These are phyloP conservation scores for Datnioides undecimradiatus DNA, from an alignment of 2,113 vertebrate species.

Conservation along the genomic window DNA sequence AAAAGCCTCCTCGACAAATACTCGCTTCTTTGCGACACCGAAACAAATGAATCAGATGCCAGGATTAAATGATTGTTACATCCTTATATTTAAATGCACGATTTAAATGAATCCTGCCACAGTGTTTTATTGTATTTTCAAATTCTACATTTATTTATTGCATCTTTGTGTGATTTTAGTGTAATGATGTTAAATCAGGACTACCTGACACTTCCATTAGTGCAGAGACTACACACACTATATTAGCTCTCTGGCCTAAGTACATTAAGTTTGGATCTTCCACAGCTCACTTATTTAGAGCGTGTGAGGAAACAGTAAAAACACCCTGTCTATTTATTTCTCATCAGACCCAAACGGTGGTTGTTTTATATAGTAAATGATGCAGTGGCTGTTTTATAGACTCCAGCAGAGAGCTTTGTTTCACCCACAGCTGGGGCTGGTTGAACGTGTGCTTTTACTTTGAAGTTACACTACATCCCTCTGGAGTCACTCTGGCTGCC, in stretches of 20 bases:
- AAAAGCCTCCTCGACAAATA: constrained; percentile 16
- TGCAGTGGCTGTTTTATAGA: too few species aligned
- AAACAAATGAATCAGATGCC: neutral
- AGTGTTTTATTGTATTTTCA: neutral
- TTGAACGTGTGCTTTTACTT: neutral
- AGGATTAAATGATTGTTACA: neutral
- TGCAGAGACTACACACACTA: neutral
- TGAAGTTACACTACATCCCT: neutral
- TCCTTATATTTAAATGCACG: neutral
- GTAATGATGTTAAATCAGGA: neutral
- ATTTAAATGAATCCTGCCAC: neutral
- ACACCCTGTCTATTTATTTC: too few species aligned
- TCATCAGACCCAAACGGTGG: too few species aligned
- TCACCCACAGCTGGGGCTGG: neutral
- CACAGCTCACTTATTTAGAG: too few species aligned
- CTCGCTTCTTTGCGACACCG: neutral
- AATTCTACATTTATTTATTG: neutral
- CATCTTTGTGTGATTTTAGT: neutral
- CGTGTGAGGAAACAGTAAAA: neutral
- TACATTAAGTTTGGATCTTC: too few species aligned
- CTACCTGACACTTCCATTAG: neutral
- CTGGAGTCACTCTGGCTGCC: neutral
- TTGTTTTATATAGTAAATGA: too few species aligned
- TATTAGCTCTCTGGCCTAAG: neutral
- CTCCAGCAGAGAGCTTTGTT: too few species aligned